Conservation (phyloP, 2,797 vertebrate species). For the Malacoraja senta region DNA sequence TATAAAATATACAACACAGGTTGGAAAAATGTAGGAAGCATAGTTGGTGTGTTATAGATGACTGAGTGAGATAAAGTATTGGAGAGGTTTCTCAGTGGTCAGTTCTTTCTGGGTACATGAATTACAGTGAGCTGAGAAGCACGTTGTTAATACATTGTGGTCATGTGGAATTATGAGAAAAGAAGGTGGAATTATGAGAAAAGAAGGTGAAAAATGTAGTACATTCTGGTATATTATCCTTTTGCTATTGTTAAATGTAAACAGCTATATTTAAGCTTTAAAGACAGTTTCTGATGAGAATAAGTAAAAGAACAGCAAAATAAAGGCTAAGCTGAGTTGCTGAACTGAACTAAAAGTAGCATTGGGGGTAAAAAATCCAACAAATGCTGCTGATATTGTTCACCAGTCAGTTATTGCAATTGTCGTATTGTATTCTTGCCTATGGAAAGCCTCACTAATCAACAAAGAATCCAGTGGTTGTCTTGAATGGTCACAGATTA, state of each 20-base stretch:
- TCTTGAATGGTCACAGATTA: too few species aligned
- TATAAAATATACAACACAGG: neutral
- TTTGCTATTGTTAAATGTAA: neutral
- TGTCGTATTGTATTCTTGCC: neutral
- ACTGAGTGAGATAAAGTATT: neutral
- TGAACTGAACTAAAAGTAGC: neutral
- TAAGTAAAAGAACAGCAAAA: neutral
- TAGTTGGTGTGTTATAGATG: neutral
- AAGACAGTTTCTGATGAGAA: neutral
- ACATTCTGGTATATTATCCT: neutral
- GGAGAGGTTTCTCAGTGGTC: neutral
- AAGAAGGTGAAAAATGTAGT: neutral
- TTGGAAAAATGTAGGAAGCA: neutral
- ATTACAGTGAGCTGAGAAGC: neutral
- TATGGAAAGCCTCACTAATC: neutral
- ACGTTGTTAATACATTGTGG: neutral
- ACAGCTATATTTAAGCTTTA: neutral
- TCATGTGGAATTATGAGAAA: neutral
- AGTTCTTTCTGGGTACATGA: neutral
- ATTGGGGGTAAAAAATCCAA: neutral
- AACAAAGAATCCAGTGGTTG: too few species aligned
- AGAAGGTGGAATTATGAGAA: neutral
- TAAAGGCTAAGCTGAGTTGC: neutral
- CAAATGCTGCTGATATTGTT: neutral
- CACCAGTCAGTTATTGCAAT: neutral